These are phyloP conservation scores for Takifugu ocellatus DNA, from an alignment of 2,797 vertebrate genomes.

Conservation along the genomic window DNA sequence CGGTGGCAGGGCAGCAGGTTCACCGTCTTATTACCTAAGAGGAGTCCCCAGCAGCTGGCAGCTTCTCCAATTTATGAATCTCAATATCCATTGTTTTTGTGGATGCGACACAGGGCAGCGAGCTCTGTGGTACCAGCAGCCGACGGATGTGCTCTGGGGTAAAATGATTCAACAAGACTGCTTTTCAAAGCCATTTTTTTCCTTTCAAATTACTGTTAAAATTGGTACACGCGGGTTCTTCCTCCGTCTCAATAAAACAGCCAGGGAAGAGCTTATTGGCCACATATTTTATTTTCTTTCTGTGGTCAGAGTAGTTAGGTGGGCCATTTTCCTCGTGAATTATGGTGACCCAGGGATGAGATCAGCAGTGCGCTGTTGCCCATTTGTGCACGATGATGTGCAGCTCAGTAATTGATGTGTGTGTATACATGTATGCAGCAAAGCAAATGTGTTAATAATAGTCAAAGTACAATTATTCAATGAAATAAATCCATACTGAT, in stretches of 20 bases:
- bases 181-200: background rate
- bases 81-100: constrained; percentile 49
- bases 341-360: background rate
- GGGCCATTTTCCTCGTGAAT: background rate
- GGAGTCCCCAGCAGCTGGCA: constrained; percentile 49
- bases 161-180: background rate
- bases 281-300: background rate
- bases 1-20: constrained; percentile 31
- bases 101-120: constrained; percentile 15
- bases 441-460: too few relatives aligned
- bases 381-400: too few relatives aligned
- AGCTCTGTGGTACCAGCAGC: constrained; percentile 11
- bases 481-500: too few relatives aligned
- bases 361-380: too few relatives aligned
- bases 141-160: constrained; percentile 5
- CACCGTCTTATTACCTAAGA: constrained; percentile 57
- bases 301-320: background rate
- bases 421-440: too few relatives aligned
- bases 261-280: too few relatives aligned
- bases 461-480: too few relatives aligned
- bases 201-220: background rate
- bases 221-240: background rate
- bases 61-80: constrained; percentile 43
- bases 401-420: too few relatives aligned
- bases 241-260: too few relatives aligned